Evolutionary conservation across 2,113 vertebrate genomes (phyloP).

Genomic region (Megaceryle torquata): DNA sequence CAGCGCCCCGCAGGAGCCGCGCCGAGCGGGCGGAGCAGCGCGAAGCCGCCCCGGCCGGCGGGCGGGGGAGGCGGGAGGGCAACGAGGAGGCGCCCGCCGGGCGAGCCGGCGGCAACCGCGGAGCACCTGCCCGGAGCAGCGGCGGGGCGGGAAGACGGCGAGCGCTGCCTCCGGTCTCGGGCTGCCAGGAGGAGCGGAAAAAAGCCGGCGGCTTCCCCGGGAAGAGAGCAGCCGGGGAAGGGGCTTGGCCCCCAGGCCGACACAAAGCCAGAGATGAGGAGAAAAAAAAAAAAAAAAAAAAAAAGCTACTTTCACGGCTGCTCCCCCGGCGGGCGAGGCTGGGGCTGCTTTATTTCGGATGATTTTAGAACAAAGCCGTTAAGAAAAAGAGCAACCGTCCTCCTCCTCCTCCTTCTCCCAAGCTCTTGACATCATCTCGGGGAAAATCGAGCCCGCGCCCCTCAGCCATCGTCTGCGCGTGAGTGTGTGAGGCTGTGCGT

Average conservation of each 20-base stretch:
- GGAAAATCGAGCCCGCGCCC: conserved; percentile 11
- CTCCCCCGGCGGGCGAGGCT: not conserved
- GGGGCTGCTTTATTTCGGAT: conserved; percentile 31
- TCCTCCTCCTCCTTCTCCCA: conserved; percentile 38
- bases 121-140: too few species aligned
- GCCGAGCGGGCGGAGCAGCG: not conserved
- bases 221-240: not conserved
- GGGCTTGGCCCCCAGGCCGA: not conserved
- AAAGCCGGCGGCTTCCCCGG: too few species aligned
- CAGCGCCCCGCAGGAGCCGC: not conserved
- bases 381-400: conserved; percentile 13
- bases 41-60: not conserved
- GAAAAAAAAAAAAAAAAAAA: not conserved
- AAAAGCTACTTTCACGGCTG: not conserved
- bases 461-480: conserved; percentile 17
- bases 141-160: too few species aligned
- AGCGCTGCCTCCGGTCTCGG: too few species aligned
- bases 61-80: too few species aligned
- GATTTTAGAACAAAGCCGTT: conserved; percentile 43
- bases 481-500: not conserved
- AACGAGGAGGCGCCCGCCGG: too few species aligned
- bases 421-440: conserved; percentile 30
- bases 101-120: not conserved
- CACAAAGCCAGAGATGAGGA: not conserved
- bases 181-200: not conserved